These are phyloP conservation scores for Parnassius mnemosyne DNA, from an alignment of 2,888 invertebrate species.

Conservation along the genomic window DNA sequence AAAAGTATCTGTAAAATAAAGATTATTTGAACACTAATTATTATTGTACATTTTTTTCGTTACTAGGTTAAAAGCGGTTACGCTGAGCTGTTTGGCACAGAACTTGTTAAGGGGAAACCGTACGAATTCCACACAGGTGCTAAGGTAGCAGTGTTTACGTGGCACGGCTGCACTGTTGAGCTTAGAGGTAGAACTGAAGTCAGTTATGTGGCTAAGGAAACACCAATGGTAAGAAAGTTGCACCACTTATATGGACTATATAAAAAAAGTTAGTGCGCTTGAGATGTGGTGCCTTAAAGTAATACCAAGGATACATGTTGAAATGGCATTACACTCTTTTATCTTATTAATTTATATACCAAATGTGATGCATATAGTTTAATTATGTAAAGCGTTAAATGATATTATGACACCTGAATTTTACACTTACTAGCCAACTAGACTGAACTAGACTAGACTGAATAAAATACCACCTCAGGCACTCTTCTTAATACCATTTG, in stretches of 20 bases:
- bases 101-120: conserved; percentile 94
- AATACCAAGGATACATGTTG: no score
- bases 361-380: no score
- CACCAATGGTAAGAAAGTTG: conserved; percentile 88
- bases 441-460: no score
- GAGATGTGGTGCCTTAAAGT: background rate
- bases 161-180: conserved; percentile 95
- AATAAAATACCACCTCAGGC: no score
- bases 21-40: background rate
- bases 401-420: no score
- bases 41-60: conserved; percentile 10
- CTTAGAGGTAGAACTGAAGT: conserved; percentile 94
- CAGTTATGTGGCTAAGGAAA: conserved; percentile 96
- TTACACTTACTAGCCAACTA: no score
- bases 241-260: background rate
- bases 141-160: conserved; percentile 97
- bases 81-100: conserved; percentile 98
- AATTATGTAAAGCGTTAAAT: no score
- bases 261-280: background rate
- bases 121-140: conserved; percentile 94
- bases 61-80: conserved; percentile 90
- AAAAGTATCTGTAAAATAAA: background rate
- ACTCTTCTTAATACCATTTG: no score
- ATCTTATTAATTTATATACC: no score
- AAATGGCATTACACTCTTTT: no score